Percentiles rank a stretch among this genome's conserved stretches.
These are phyloP conservation scores for Gobiocypris rarus DNA, from an alignment of 2,113 vertebrate species.

Conservation along the genomic window DNA sequence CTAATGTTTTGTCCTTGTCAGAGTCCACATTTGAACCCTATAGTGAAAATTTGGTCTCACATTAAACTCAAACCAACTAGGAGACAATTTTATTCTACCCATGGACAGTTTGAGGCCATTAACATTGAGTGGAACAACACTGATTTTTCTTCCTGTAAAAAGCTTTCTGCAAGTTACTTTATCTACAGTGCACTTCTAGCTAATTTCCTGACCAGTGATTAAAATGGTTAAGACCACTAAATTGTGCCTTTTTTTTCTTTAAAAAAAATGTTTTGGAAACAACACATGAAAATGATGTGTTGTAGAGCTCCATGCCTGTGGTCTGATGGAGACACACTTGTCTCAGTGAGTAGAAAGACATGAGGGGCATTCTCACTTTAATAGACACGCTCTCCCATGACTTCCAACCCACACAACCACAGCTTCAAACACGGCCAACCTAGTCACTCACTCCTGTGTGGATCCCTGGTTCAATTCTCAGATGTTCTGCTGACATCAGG, in stretches of 20 bases:
- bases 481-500: slow-evolving; percentile 66
- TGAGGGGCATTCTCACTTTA: slow-evolving; percentile 63
- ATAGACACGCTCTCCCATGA: slow-evolving; percentile 57
- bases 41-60: no score
- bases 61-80: no score
- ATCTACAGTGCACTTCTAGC: no score
- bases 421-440: slow-evolving; percentile 61
- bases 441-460: slow-evolving; percentile 51
- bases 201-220: no score
- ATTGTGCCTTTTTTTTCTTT: not conserved
- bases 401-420: slow-evolving; percentile 64
- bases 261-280: not conserved
- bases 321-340: slow-evolving; percentile 62
- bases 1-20: no score
- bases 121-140: no score
- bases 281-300: slow-evolving; percentile 31
- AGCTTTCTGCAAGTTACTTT: no score
- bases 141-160: no score
- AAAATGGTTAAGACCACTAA: no score
- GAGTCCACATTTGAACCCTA: no score
- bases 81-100: no score
- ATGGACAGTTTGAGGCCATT: no score
- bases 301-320: slow-evolving; percentile 59
- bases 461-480: slow-evolving; percentile 55
- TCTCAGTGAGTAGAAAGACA: slow-evolving; percentile 3